Evolutionary conservation across 2,888 invertebrate species (phyloP), one percentile per base, ranked within the genome.

Genomic region (Mimachlamys varia): DNA sequence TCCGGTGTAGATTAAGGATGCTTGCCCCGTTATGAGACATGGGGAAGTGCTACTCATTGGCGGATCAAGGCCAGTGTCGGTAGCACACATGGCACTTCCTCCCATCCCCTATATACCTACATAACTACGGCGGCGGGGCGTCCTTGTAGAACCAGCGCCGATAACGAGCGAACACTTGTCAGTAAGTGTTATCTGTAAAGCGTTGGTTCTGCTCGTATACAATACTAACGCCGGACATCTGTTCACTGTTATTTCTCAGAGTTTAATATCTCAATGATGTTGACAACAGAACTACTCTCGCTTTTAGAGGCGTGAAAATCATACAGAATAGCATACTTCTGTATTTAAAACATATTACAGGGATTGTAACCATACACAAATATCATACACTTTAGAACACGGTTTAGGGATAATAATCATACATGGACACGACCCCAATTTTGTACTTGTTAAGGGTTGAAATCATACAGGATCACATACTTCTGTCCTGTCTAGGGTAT

Each of bases 11-110:
- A 76, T 76, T 76, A 76, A 76, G 76, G 76, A 76, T 76, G 76
- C 27, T 27, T 17, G 76, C 33, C 13, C 76, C 76, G 76, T 76
- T 33, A 76, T 27, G 33, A 76, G 76, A 76, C 76, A 76, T 76
- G 33, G 76, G 76, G 76, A 76, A 76, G 76, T 76, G 76, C 76
- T 76, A 33, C 22, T 76, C 76, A 76, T 76, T 76, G 76, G 76
- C 27, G 76, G 76, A 76, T 76, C 76, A 76, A 76, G 76, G 76
- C 76, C 76, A 27, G 33, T 33, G 76, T 76, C 76, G 76, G 76
- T 5, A 76, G 76, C 76, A 44, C 76, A 76, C 76, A 76, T 76
- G 76, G 76, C 76, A 76, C 76, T 76, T 76, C 76, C 76, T 76
- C 33, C 62, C n/a, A 76, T 17, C 62, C 10, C 27, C 19, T n/a